Evolutionary conservation across 2,888 invertebrate species (phyloP), one percentile per base, ranked within the genome.

Genomic region (Epistrophe eligans): DNA sequence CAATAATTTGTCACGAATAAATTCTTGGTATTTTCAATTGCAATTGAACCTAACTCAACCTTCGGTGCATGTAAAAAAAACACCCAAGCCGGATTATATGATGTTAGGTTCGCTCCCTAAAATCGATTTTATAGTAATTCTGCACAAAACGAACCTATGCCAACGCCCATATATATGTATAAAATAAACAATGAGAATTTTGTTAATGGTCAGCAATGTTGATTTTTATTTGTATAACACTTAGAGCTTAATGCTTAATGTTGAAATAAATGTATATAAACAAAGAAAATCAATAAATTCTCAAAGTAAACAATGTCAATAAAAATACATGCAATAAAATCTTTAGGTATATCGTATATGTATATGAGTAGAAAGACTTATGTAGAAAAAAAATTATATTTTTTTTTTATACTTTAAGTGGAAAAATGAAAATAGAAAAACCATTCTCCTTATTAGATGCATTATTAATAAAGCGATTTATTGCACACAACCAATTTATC

Each of bases 201-300:
- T 60, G 11, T 60, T 62, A 43, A 62, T 62, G 40, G 62, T 62
- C 43, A 62, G 43, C 40, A 62, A 24, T 62, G 62, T 62, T 43
- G 62, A 24, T 15, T 62, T 62, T 43, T 62, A 62, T 62, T 62
- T 62, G 43, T 40, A 24, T 43, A 15, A 38, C 62, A 17, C 43
- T 24, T 9, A 24, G 4, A 62, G 24, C 62, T 62, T 43, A 62
- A 60, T 60, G 60, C 8, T 40, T 19, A 43, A 40, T 60, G 43
- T 43, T 9, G 35, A 3, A 24, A 24, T 24, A 24, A 9, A 35
- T 38, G 5, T 35, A 35, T 35, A 35, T 35, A 62, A 62, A 43
- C 15, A 62, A 62, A 43, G 40, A 43, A 62, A 62, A 43, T 62
- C 62, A 62, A 62, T 66, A 66, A 48, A 66, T 48, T 32, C 43